Evolutionary conservation across 2,797 vertebrate genomes (phyloP), one percentile per base, ranked within the genome.

Genomic region (Pangasius macronema): DNA sequence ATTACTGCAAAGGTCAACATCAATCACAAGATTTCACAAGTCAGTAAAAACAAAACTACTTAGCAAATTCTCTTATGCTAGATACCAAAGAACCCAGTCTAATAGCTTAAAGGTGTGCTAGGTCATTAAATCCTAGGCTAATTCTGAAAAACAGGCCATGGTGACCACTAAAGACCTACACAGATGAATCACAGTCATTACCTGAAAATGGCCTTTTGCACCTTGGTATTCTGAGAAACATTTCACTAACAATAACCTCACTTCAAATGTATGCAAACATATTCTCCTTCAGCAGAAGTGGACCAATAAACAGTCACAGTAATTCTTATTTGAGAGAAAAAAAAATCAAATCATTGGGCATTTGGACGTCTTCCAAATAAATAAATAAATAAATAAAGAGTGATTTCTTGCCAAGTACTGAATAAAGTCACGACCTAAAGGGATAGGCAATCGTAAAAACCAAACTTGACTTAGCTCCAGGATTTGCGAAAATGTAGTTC

Each of bases 181-280:
- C 49, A 53, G 5, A 77, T 5, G 2, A n/a, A 49, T 36, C 33
- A 46, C 3, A 49, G 73, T 18, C 5, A 30, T 18, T 76, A 20
- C 51, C 18, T 61, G 11, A 91, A 88, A 92, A 88, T 18, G 33
- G 81, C 49, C 49, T 82, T 86, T 86, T 49, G 7, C 22, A 51
- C 91, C 90, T 92, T 83, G 75, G 63, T 86, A 87, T 90, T 92
- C 92, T 91, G 90, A 81, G 83, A 91, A 92, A 89, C 89, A 89
- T 87, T 90, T 89, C 70, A 61, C 70, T n/a, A 30, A n/a, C 46
- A 24, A 24, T 24, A 46, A 73, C 22, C 20, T 73, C 18, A 42
- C 39, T 6, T 76, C 46, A 33, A 11, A 57, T 0, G 82, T 55
- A 82, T 36, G 75, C 13, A 84, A 84, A 86, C 57, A 5, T 42